Evolutionary conservation across 2,113 vertebrate genomes (phyloP).

Genomic region (Euleptes europaea): DNA sequence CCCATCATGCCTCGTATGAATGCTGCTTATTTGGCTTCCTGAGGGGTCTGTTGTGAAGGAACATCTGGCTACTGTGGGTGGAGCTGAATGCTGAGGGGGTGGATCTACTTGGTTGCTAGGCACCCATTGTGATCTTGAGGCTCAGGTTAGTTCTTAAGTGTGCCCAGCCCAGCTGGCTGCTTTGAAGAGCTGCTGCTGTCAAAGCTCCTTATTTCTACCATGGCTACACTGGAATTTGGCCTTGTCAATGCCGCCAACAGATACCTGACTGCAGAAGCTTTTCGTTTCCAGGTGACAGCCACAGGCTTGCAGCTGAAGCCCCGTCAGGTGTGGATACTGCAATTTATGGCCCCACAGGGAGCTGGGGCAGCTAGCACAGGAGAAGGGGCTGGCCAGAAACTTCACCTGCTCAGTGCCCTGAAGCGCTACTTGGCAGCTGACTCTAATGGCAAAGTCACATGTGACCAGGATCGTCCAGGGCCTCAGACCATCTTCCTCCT

Average conservation of each 20-base stretch:
- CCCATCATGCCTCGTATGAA: not conserved
- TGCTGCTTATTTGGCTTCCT: not conserved
- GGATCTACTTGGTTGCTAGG: constrained; percentile 19
- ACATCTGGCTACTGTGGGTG: not conserved
- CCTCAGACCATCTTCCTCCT: constrained; percentile 30
- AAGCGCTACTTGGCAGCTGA: constrained; percentile 42
- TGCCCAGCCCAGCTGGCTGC: not conserved
- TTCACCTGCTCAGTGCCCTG: constrained; percentile 36
- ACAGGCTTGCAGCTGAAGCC: constrained; percentile 36
- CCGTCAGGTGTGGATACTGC: constrained; percentile 40
- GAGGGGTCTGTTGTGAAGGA: not conserved
- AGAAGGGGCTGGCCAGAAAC: constrained; percentile 15
- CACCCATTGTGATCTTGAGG: constrained; percentile 10
- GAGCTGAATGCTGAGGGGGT: not conserved
- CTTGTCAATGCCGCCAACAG: constrained; percentile 42
- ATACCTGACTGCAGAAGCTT: constrained; percentile 46
- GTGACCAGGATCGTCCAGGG: constrained; percentile 34
- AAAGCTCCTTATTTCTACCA: not conserved
- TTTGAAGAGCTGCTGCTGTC: not conserved
- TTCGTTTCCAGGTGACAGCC: constrained; percentile 43
- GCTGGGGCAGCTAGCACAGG: constrained; percentile 28
- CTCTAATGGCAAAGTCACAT: constrained; percentile 44
- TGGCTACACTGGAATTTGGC: constrained; percentile 21
- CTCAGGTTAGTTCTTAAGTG: not conserved
- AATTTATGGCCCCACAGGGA: constrained; percentile 30